phyloP scores from a whole-genome alignment of 2,888 invertebrate genomes.

The Epinotia bilunana region DNA sequence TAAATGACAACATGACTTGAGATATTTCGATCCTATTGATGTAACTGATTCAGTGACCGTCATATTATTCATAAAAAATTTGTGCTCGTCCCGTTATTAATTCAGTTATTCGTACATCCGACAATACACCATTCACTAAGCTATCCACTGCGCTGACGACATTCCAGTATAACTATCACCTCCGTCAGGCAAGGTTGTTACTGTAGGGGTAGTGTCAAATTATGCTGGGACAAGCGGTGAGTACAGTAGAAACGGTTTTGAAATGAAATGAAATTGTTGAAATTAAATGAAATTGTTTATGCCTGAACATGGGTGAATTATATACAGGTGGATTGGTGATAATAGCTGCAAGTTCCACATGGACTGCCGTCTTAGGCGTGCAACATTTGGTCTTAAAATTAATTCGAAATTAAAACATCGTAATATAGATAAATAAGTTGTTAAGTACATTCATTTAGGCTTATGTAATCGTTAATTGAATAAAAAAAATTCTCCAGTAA shows the following conservation, averaged over 20 bases:
- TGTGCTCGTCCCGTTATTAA: constrained; percentile 2
- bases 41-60: background rate
- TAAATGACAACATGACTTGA: background rate
- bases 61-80: background rate
- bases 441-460: too few species aligned
- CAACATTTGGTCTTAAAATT: too few species aligned
- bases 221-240: background rate
- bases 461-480: too few species aligned
- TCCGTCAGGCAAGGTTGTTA: background rate
- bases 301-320: too few species aligned
- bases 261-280: too few species aligned
- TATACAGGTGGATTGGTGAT: too few species aligned
- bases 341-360: too few species aligned
- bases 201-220: background rate
- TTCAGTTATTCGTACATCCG: background rate
- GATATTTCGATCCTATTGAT: background rate
- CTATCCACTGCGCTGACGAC: background rate
- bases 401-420: too few species aligned
- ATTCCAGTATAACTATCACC: background rate
- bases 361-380: too few species aligned
- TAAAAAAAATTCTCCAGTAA: too few species aligned
- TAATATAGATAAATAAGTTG: too few species aligned
- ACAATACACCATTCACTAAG: background rate
- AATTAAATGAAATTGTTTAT: too few species aligned
- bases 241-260: background rate